These are phyloP conservation scores for Thymelicus lineola DNA, from an alignment of 2,888 invertebrate species.

Conservation along the genomic window DNA sequence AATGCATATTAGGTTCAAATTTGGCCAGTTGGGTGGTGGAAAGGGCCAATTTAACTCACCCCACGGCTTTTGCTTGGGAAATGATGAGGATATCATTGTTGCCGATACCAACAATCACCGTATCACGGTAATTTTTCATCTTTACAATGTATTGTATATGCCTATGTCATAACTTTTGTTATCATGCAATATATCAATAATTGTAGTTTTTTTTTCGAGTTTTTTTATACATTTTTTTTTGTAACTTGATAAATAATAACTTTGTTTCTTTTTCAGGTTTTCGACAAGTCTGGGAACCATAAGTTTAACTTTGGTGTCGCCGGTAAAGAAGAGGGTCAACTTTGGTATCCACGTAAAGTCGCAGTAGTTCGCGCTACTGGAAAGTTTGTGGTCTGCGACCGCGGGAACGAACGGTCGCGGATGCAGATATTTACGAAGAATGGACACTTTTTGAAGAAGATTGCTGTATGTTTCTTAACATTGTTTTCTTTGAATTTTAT, in stretches of 20 bases:
- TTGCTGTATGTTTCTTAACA: conserved; percentile 84
- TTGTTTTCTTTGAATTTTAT: background rate
- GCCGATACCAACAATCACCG: conserved; percentile 99
- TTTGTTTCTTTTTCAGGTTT: conserved; percentile 86
- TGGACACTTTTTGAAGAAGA: conserved; percentile 98
- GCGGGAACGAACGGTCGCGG: conserved; percentile 97
- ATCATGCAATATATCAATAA: too few relatives aligned
- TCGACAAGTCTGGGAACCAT: conserved; percentile 96
- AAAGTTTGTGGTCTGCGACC: conserved; percentile 98
- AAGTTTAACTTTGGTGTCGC: conserved; percentile 98
- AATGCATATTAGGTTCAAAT: conserved; percentile 96
- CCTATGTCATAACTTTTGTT: too few relatives aligned
- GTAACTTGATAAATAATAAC: background rate
- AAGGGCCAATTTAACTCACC: conserved; percentile 98
- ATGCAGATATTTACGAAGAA: conserved; percentile 99
- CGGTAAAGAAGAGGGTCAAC: conserved; percentile 97
- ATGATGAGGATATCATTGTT: conserved; percentile 98
- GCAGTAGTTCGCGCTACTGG: conserved; percentile 95
- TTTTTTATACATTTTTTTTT: background rate
- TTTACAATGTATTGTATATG: background rate
- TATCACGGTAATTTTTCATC: conserved; percentile 88
- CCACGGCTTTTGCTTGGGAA: conserved; percentile 97
- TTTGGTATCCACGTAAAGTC: conserved; percentile 99
- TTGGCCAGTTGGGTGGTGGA: conserved; percentile 96
- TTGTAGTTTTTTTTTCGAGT: too few relatives aligned